Evolutionary conservation across 2,888 invertebrate genomes (phyloP), one percentile per base, ranked within the genome.

Genomic region (Leptopterna dolabrata): DNA sequence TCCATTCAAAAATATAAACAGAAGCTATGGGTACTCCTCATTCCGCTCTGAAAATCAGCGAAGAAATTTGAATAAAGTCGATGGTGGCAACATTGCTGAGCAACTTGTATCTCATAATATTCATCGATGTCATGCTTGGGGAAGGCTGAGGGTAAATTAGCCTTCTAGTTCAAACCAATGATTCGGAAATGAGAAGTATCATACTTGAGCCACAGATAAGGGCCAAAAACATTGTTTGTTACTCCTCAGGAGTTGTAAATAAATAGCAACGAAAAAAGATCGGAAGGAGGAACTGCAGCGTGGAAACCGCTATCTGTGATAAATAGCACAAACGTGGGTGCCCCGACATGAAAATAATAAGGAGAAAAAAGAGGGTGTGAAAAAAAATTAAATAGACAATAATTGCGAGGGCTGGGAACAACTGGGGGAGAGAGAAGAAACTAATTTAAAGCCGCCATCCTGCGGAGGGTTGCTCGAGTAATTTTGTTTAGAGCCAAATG

Each of bases 381-480:
- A 45, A 78, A 80, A 80, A 80, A 81, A 81, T 76, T 81, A 81
- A 81, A 81, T 81, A 81, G 81, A 81, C 81, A 51, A 81, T 81
- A 81, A 81, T 81, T 81, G 55, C 81, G 29, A 78, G 47, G 78
- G 43, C 19, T 27, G 81, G 29, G 30, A 30, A 76, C 76, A 76
- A 76, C 24, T 51, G 51, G 27, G 47, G 55, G 51, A 51, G 81
- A 27, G 81, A 24, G 19, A 41, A 41, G 47, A 81, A 81, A 81
- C 81, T 81, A 81, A 81, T 81, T 81, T 81, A 81, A 41, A 29
- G 51, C 55, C 81, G 13, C 81, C 51, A 27, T 16, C 47, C 36
- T 29, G 6, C 14, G 9, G 76, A 29, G 76, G 76, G 36, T n/a
- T 4, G 76, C n/a, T 16, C 2, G 30, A 76, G 36, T 76, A 29